Evolutionary conservation across 1,140 invertebrate genomes (phyloP).

Genomic region (Nasonia giraulti): DNA sequence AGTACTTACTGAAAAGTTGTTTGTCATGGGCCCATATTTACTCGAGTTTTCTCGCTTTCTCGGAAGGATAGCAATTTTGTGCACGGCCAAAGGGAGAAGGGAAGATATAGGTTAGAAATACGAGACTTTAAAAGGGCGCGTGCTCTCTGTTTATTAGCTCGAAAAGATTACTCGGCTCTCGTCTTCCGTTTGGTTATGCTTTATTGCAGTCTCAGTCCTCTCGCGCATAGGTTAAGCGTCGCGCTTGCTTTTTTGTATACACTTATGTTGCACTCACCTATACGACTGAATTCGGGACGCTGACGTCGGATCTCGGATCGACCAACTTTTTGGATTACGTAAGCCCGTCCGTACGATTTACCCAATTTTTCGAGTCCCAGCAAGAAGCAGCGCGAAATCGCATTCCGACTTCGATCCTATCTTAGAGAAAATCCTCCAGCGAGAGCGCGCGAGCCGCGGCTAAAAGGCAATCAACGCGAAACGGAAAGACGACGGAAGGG

Average conservation of each 20-base stretch:
- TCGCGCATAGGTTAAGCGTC: too few relatives aligned
- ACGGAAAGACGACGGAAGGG: neutral
- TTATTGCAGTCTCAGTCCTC: constrained; percentile 35
- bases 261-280: too few relatives aligned
- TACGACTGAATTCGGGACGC: too few relatives aligned
- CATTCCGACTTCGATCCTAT: too few relatives aligned
- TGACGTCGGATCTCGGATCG: too few relatives aligned
- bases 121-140: too few relatives aligned
- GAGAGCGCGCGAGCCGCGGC: neutral
- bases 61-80: constrained; percentile 58
- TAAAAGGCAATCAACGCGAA: constrained; percentile 17
- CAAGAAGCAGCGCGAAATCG: too few relatives aligned
- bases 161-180: constrained; percentile 56
- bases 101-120: neutral
- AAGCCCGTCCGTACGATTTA: too few relatives aligned
- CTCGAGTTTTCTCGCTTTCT: constrained; percentile 39
- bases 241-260: too few relatives aligned
- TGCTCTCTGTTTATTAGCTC: constrained; percentile 61
- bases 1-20: constrained; percentile 27
- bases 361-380: too few relatives aligned
- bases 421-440: too few relatives aligned
- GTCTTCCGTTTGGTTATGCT: constrained; percentile 12
- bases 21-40: neutral
- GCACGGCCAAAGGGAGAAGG: constrained; percentile 8
- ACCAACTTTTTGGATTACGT: too few relatives aligned